Percentiles rank a stretch among this genome's conserved stretches.
Evolutionary conservation across 37 sponge, comb jelly and placozoan species (phyloP).

Genomic region (Chondrilla cf. caribensis): DNA sequence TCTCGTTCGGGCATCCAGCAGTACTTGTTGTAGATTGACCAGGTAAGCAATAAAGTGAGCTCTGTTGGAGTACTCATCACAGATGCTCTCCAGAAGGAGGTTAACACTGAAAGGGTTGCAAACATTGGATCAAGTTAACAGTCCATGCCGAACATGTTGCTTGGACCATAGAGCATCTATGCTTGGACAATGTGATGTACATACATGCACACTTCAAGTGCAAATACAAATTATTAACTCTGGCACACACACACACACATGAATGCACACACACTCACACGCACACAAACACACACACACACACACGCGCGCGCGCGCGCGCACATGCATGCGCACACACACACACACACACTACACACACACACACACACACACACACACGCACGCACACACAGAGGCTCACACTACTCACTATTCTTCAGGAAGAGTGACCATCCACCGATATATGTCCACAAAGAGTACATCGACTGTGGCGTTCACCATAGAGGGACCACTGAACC

Average conservation of each 20-base stretch:
- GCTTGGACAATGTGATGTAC: too few relatives aligned
- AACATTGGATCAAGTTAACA: too few relatives aligned
- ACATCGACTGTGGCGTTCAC: background rate
- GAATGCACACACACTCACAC: too few relatives aligned
- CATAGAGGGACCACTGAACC: background rate
- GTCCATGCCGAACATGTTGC: too few relatives aligned
- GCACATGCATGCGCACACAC: background rate
- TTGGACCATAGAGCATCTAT: too few relatives aligned
- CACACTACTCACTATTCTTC: background rate
- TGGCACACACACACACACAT: too few relatives aligned
- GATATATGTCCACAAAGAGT: conserved; percentile 7
- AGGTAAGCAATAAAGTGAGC: conserved; percentile 49
- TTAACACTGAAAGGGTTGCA: conserved; percentile 19
- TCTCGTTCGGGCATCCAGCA: conserved; percentile 48
- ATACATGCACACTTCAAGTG: too few relatives aligned
- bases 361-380: background rate
- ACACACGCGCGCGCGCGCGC: background rate
- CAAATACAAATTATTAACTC: too few relatives aligned
- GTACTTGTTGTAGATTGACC: conserved; percentile 43
- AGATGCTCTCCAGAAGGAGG: conserved; percentile 29
- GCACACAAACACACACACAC: background rate
- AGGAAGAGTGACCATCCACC: conserved; percentile 4
- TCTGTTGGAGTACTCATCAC: conserved; percentile 34
- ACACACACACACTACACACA: background rate
- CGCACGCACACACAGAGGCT: background rate